Evolutionary conservation across 2,888 invertebrate species (phyloP).

Genomic region (Physocephala rufipes): DNA sequence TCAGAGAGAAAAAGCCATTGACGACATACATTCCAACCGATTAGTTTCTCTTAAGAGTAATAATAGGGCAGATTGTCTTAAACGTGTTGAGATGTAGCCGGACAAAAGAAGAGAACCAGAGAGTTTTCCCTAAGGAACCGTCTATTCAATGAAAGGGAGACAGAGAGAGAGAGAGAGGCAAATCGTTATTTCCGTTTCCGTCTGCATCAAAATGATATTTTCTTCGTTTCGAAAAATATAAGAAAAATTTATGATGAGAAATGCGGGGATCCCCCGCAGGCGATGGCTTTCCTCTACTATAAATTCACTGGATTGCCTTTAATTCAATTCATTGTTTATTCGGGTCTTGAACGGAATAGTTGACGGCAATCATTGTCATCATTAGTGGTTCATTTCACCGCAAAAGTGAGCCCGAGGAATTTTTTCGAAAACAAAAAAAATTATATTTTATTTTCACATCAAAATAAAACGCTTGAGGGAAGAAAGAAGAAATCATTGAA

Average conservation of each 20-base stretch:
- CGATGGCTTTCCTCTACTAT: slow-evolving; percentile 45
- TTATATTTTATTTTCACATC: too few species aligned
- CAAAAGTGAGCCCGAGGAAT: too few species aligned
- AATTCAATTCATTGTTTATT: slow-evolving; percentile 59
- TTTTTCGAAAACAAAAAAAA: too few species aligned
- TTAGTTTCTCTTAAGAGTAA: neutral
- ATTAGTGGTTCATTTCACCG: too few species aligned
- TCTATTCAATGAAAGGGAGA: too few species aligned
- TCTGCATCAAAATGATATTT: slow-evolving; percentile 42
- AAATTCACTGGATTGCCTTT: slow-evolving; percentile 56
- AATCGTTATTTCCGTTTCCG: slow-evolving; percentile 45
- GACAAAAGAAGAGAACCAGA: neutral
- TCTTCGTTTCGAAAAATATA: slow-evolving; percentile 44
- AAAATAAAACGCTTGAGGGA: too few species aligned
- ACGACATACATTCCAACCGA: neutral
- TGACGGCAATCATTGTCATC: slow-evolving; percentile 35
- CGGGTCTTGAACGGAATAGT: slow-evolving; percentile 58
- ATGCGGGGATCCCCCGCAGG: neutral
- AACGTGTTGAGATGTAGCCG: too few species aligned
- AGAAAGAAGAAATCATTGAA: too few species aligned
- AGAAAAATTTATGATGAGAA: too few species aligned
- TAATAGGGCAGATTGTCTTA: too few species aligned
- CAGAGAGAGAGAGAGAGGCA: slow-evolving; percentile 33
- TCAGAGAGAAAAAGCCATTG: too few species aligned
- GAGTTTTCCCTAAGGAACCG: neutral